Conservation (phyloP, 2,797 vertebrate species). For the Poeciliopsis presidionis region DNA sequence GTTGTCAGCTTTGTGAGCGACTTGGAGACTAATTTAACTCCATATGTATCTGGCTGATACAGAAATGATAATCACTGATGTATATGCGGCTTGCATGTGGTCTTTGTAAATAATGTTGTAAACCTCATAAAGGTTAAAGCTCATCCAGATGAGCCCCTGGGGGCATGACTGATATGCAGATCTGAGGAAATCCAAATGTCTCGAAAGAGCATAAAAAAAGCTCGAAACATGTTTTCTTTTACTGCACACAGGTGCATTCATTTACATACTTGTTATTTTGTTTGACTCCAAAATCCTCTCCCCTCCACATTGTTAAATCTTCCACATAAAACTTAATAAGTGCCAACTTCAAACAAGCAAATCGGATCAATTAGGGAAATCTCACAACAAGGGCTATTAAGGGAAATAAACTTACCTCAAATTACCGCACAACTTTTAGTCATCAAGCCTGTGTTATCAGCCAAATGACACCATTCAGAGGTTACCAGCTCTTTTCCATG, state of each 20-base stretch:
- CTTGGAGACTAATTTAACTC: no score
- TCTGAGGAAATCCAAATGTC: slow-evolving; percentile 50
- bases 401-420: slow-evolving; percentile 49
- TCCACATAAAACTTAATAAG: slow-evolving; percentile 79
- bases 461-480: slow-evolving; percentile 67
- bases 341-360: slow-evolving; percentile 68
- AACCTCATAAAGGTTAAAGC: slow-evolving; percentile 2
- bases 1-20: no score
- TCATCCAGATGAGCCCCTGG: slow-evolving; percentile 52
- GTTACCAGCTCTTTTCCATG: slow-evolving; percentile 67
- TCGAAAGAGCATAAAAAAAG: slow-evolving; percentile 69
- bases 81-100: neutral
- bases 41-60: neutral
- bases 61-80: neutral
- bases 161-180: slow-evolving; percentile 27
- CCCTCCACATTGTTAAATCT: slow-evolving; percentile 58
- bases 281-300: slow-evolving; percentile 66
- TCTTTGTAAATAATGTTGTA: neutral
- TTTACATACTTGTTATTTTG: slow-evolving; percentile 77
- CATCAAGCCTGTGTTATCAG: slow-evolving; percentile 52
- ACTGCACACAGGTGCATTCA: slow-evolving; percentile 80
- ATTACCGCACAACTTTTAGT: slow-evolving; percentile 50
- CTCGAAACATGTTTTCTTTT: slow-evolving; percentile 61
- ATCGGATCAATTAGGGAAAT: slow-evolving; percentile 71
- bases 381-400: slow-evolving; percentile 58